Conservation (phyloP, 2,888 invertebrate species). For the Spicauda simplicius region DNA sequence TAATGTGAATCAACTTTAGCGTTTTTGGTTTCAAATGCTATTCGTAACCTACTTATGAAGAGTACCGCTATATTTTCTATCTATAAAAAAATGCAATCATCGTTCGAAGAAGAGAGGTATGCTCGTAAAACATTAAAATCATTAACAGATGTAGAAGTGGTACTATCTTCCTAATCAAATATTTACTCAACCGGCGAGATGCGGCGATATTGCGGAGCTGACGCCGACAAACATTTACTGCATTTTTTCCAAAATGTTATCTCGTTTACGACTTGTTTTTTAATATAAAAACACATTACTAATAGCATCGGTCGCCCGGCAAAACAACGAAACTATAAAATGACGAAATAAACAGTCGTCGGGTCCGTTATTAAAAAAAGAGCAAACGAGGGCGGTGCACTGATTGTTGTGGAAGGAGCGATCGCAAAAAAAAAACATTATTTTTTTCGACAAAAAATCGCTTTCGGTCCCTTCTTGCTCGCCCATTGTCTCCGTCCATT, state of each 20-base stretch:
- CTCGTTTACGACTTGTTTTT: slow-evolving; percentile 45
- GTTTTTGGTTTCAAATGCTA: too few relatives aligned
- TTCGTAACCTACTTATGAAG: too few relatives aligned
- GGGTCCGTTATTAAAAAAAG: slow-evolving; percentile 74
- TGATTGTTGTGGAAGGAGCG: slow-evolving; percentile 74
- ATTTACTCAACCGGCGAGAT: slow-evolving; percentile 31
- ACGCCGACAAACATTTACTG: slow-evolving; percentile 35
- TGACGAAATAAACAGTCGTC: slow-evolving; percentile 75
- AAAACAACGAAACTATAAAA: slow-evolving; percentile 37
- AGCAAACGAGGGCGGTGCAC: slow-evolving; percentile 67
- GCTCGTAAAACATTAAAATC: slow-evolving; percentile 32
- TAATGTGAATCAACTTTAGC: too few relatives aligned
- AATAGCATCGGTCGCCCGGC: slow-evolving; percentile 58
- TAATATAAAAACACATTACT: slow-evolving; percentile 64
- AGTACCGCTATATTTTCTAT: too few relatives aligned
- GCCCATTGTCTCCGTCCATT: slow-evolving; percentile 81
- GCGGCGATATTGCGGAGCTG: slow-evolving; percentile 21
- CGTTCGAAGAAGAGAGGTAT: slow-evolving; percentile 16
- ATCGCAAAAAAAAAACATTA: slow-evolving; percentile 75
- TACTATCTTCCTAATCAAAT: slow-evolving; percentile 36
- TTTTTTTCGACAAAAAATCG: slow-evolving; percentile 62
- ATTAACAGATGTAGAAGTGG: slow-evolving; percentile 35
- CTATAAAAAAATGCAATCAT: background rate
- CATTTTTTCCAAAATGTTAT: slow-evolving; percentile 32
- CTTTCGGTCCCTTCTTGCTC: slow-evolving; percentile 73